A percentile compares a stretch with the other conserved stretches of the same genome.
These are phyloP conservation scores for Nicator chloris DNA, from an alignment of 2,113 vertebrate genomes.

Conservation along the genomic window DNA sequence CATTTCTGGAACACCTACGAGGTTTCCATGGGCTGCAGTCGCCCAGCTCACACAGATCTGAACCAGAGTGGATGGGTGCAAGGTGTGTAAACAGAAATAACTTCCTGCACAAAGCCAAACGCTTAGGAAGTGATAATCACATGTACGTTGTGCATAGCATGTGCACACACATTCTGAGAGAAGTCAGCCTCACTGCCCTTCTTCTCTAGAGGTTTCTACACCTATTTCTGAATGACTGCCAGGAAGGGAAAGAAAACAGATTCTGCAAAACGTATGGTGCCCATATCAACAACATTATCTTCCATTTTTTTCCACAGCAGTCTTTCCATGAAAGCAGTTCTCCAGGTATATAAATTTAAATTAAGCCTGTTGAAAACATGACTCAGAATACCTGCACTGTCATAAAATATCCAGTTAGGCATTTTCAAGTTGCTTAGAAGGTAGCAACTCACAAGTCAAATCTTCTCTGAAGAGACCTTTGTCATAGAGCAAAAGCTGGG, in stretches of 20 bases:
- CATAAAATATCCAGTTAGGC: background rate
- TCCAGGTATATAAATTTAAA: background rate
- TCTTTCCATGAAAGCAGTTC: background rate
- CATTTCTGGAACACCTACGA: background rate
- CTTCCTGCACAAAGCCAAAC: background rate
- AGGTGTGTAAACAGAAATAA: rapidly evolving
- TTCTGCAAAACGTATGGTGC: background rate
- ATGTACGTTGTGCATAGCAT: no score
- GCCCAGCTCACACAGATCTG: background rate
- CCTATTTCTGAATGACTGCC: background rate
- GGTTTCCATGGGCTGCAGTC: background rate
- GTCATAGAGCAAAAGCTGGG: background rate
- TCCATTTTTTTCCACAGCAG: background rate
- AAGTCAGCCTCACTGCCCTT: background rate
- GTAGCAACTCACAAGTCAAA: background rate
- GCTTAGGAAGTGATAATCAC: background rate
- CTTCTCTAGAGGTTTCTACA: background rate
- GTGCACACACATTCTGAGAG: background rate
- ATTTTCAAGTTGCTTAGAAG: background rate
- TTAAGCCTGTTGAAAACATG: background rate
- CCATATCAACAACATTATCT: background rate
- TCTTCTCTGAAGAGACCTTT: background rate
- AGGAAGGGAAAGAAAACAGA: background rate
- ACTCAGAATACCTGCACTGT: background rate
- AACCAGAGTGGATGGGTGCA: rapidly evolving